Conservation (phyloP, 2,113 vertebrate species). For the Mola mola region DNA sequence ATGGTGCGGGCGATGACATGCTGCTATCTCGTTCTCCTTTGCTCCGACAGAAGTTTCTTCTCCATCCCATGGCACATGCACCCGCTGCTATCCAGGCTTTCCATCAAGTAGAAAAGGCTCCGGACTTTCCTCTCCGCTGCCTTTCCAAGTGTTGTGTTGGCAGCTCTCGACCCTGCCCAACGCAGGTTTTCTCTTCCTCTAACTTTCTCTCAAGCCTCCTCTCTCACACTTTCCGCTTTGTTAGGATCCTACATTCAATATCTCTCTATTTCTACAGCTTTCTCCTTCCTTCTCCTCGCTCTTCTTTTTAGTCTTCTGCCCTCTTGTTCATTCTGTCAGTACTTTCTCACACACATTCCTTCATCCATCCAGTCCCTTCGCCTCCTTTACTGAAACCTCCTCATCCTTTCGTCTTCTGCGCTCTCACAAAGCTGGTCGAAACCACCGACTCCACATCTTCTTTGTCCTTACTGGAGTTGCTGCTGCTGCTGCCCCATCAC, state of each 20-base stretch:
- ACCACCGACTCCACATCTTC: slow-evolving; percentile 19
- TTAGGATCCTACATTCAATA: slow-evolving; percentile 46
- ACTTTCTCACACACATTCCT: background rate
- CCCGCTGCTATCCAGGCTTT: slow-evolving; percentile 23
- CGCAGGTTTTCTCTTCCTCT: slow-evolving; percentile 67
- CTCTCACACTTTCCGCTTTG: slow-evolving; percentile 48
- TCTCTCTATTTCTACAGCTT: slow-evolving; percentile 31
- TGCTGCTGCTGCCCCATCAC: slow-evolving; percentile 7
- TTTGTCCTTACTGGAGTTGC: slow-evolving; percentile 22
- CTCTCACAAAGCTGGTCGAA: background rate
- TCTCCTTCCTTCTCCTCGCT: background rate
- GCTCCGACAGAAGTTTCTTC: slow-evolving; percentile 36
- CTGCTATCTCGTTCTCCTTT: slow-evolving; percentile 27
- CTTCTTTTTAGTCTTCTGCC: background rate
- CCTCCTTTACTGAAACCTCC: slow-evolving; percentile 7
- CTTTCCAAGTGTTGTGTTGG: slow-evolving; percentile 48
- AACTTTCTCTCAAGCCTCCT: slow-evolving; percentile 59
- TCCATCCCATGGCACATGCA: slow-evolving; percentile 43
- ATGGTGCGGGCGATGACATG: slow-evolving; percentile 58
- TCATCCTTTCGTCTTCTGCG: slow-evolving; percentile 20
- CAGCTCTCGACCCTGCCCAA: slow-evolving; percentile 59
- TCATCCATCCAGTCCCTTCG: background rate
- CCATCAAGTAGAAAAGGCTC: slow-evolving; percentile 23
- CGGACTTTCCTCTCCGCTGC: slow-evolving; percentile 20
- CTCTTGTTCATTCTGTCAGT: background rate